Evolutionary conservation across 1,140 invertebrate species (phyloP), one percentile per base, ranked within the genome.

Genomic region (Brachionus calyciflorus): DNA sequence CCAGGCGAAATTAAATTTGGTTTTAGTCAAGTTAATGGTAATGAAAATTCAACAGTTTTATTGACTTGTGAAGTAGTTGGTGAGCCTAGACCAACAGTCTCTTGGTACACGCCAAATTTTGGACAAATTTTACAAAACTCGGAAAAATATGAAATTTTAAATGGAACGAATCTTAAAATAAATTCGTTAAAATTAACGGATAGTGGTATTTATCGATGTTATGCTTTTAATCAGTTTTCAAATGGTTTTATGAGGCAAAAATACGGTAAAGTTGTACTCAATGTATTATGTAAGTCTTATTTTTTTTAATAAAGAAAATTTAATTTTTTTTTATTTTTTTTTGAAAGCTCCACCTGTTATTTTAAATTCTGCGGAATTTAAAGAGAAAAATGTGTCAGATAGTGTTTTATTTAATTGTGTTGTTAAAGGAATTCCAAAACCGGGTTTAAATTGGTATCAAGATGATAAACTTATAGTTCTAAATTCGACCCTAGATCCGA

Each of bases 171-270:
- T 73, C 30, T 73, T 2, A 73, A 24, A 37, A 73, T 73, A 73
- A 73, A 73, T 33, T 37, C 7, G 10, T 24, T 73, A 26, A 53
- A 21, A 9, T 3, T 51, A 9, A 21, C 28, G 21, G 69, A 73
- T 73, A 5, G 17, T 14, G 69, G 69, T 0, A 41, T 49, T 19
- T 73, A 73, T 49, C 21, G 69, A 51, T 73, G 69, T 55, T 55
- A 33, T 40, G 46, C 69, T 4, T 10, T 19, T 12, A 73, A 73
- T 28, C 28, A 55, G 1, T 73, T 73, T 51, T 73, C 69, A 37
- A 73, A 49, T 19, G 51, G 21, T 73, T 30, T 33, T 49, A 26
- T 73, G 2, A 73, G 69, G 51, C 49, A 73, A 55, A 49, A 55
- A 73, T 51, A 37, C 41, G 69, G 69, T 12, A 51, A 44, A 5